phyloP scores from a whole-genome alignment of 2,888 invertebrate species.

The Epirrhoe alternata region DNA sequence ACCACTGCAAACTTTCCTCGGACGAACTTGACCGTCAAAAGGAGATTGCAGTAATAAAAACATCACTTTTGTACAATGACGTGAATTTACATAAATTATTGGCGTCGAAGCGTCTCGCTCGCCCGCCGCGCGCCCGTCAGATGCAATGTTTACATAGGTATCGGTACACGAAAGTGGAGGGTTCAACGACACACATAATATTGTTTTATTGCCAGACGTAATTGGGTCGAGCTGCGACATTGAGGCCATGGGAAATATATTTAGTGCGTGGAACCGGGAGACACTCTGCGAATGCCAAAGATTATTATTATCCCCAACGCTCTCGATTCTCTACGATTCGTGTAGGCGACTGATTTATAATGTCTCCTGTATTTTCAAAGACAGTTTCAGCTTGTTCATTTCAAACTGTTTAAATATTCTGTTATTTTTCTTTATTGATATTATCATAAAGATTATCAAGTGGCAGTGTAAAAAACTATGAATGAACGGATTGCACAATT shows the following conservation, averaged over 20 bases:
- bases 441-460: constrained; percentile 4
- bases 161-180: constrained; percentile 64
- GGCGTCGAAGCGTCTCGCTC: constrained; percentile 73
- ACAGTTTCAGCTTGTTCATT: not conserved
- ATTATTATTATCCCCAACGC: constrained; percentile 48
- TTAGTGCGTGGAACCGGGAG: constrained; percentile 56
- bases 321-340: constrained; percentile 44
- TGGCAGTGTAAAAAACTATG: constrained; percentile 25
- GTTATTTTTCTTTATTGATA: not conserved
- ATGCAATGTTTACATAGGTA: constrained; percentile 77
- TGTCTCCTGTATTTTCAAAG: constrained; percentile 19
- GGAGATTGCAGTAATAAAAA: constrained; percentile 76
- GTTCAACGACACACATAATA: constrained; percentile 78
- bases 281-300: constrained; percentile 53
- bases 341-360: constrained; percentile 42
- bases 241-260: constrained; percentile 69
- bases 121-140: constrained; percentile 49
- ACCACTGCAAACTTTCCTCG: constrained; percentile 64
- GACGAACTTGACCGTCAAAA: constrained; percentile 83
- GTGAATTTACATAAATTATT: constrained; percentile 84
- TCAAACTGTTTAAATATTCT: not conserved
- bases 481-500: constrained; percentile 33
- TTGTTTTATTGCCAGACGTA: constrained; percentile 80
- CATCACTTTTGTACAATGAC: constrained; percentile 80
- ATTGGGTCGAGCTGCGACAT: constrained; percentile 78